These are phyloP conservation scores for Mus pahari DNA, from an alignment of 2,113 vertebrate genomes.

Conservation along the genomic window DNA sequence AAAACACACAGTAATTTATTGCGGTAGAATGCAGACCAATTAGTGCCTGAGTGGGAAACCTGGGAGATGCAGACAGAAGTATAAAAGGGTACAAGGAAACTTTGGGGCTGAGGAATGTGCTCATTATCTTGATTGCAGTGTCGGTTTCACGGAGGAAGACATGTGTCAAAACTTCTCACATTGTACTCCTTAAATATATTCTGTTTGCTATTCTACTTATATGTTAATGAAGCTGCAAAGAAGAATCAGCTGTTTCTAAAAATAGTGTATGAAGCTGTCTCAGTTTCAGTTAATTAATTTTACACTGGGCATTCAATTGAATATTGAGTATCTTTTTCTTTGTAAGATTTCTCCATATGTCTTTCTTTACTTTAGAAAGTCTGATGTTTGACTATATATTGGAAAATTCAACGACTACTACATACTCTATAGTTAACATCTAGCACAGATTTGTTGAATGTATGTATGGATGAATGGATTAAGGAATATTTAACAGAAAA, in stretches of 20 bases:
- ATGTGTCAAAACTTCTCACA: background rate
- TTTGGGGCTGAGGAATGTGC: background rate
- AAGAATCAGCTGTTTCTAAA: constrained; percentile 18
- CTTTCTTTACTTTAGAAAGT: background rate
- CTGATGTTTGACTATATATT: background rate
- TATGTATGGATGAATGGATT: background rate
- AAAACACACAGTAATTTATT: background rate
- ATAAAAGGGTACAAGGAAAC: background rate
- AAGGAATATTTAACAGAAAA: background rate
- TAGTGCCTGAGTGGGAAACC: background rate
- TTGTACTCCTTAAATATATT: background rate
- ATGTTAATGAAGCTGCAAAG: background rate
- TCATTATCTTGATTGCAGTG: background rate
- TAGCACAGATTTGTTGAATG: constrained; percentile 14
- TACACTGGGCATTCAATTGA: background rate
- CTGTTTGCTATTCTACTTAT: background rate
- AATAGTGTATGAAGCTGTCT: constrained; percentile 25
- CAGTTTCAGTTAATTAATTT: constrained; percentile 42
- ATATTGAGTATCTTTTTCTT: background rate
- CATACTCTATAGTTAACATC: background rate
- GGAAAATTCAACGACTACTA: background rate
- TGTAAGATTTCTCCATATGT: background rate
- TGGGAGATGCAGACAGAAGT: background rate
- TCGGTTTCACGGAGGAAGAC: background rate
- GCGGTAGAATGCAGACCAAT: background rate